Conservation (phyloP, 2,888 invertebrate genomes). For the Globia sparganii region DNA sequence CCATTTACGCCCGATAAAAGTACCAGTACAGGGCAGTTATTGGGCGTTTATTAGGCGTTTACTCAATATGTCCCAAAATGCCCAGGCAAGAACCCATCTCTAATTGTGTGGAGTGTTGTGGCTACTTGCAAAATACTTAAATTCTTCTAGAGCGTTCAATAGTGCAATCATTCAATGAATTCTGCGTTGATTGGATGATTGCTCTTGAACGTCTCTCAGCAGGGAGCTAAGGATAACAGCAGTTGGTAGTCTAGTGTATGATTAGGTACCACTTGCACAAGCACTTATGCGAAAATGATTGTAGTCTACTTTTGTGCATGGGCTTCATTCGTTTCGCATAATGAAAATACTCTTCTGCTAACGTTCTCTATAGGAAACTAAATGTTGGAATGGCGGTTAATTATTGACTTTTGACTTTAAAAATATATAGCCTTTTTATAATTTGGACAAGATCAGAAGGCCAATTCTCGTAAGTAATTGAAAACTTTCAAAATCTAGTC, state of each 20-base stretch:
- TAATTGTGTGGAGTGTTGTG: background rate
- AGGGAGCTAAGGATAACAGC: background rate
- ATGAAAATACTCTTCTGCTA: background rate
- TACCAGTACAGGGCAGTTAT: too few relatives aligned
- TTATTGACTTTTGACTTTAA: too few relatives aligned
- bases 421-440: too few relatives aligned
- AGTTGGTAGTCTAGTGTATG: background rate
- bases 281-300: background rate
- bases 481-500: too few relatives aligned
- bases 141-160: background rate
- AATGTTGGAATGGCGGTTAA: background rate
- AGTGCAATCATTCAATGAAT: conserved; percentile 23
- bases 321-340: background rate
- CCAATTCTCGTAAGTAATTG: too few relatives aligned
- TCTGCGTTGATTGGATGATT: conserved; percentile 28
- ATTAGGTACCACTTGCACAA: background rate
- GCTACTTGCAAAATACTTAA: background rate
- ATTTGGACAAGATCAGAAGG: too few relatives aligned
- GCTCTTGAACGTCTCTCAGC: background rate
- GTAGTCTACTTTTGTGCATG: background rate
- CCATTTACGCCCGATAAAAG: too few relatives aligned
- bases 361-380: background rate
- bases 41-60: too few relatives aligned
- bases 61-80: too few relatives aligned
- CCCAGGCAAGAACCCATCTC: too few relatives aligned